Evolutionary conservation across 2,888 invertebrate genomes (phyloP).

Genomic region (Drosophila koepferae): DNA sequence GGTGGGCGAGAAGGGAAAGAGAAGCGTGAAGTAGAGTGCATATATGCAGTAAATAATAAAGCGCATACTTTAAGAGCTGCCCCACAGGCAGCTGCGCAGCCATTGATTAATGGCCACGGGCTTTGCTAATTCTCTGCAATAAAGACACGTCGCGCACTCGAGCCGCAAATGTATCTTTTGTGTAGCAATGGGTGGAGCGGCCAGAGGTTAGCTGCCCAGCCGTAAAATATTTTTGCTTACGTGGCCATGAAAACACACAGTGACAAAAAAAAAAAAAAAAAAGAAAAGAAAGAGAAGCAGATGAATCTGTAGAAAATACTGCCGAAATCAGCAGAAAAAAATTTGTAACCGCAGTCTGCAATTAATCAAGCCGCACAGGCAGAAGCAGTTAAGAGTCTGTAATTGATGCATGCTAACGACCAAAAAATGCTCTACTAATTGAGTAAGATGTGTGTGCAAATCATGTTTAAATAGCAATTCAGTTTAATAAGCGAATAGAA

Average conservation of each 20-base stretch:
- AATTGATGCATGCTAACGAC: constrained; percentile 42
- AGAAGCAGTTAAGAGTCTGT: constrained; percentile 6
- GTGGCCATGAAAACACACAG: constrained; percentile 48
- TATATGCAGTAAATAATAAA: constrained; percentile 62
- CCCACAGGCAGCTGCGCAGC: constrained; percentile 38
- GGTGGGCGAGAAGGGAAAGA: too few relatives aligned
- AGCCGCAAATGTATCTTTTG: constrained; percentile 35
- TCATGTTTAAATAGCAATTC: background rate
- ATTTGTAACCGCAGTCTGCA: constrained; percentile 67
- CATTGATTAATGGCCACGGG: constrained; percentile 61
- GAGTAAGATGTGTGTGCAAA: background rate
- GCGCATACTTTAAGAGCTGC: constrained; percentile 49
- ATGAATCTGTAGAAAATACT: constrained; percentile 42
- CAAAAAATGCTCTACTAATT: constrained; percentile 43
- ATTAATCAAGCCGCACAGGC: constrained; percentile 68
- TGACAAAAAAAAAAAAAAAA: constrained; percentile 14
- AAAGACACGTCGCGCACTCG: constrained; percentile 22
- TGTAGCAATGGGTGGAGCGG: background rate
- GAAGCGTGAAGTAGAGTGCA: background rate
- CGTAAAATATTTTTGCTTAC: constrained; percentile 68
- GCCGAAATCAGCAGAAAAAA: constrained; percentile 69
- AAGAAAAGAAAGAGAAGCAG: constrained; percentile 2
- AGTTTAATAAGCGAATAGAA: too few relatives aligned
- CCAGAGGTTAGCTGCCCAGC: constrained; percentile 19
- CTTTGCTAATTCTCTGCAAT: constrained; percentile 51